phyloP scores from a whole-genome alignment of 2,113 vertebrate genomes.

The Coregonus clupeaformis region DNA sequence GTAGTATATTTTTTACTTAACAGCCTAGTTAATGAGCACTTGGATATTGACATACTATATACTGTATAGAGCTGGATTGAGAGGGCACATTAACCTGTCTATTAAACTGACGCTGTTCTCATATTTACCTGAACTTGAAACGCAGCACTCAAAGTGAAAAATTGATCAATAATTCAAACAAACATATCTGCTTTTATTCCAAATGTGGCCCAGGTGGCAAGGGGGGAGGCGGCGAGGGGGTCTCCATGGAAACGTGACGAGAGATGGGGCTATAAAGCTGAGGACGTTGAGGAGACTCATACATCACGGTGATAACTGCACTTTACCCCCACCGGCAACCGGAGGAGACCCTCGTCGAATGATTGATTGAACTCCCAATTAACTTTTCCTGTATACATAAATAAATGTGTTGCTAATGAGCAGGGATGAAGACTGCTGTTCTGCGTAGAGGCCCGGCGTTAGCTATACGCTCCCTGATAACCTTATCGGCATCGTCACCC shows the following conservation, averaged over 20 bases:
- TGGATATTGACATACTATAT: no score
- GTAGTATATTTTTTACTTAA: no score
- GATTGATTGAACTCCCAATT: conserved; percentile 60
- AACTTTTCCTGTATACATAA: conserved; percentile 53
- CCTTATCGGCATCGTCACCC: conserved; percentile 30
- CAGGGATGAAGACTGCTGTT: conserved; percentile 9
- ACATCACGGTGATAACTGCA: conserved; percentile 62
- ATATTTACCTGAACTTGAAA: no score
- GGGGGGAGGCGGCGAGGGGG: background rate
- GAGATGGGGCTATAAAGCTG: background rate
- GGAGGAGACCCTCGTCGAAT: conserved; percentile 28
- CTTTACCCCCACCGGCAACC: conserved; percentile 44
- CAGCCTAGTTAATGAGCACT: no score
- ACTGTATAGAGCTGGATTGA: no score
- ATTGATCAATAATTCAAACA: background rate
- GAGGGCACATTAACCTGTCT: no score
- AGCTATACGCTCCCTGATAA: conserved; percentile 24
- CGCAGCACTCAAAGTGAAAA: background rate
- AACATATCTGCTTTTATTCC: background rate
- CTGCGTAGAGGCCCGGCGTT: conserved; percentile 10
- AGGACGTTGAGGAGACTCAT: conserved; percentile 53
- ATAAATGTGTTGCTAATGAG: conserved; percentile 44
- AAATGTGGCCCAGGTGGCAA: background rate
- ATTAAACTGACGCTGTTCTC: no score
- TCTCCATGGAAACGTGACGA: conserved; percentile 26